Conservation (phyloP, 2,888 invertebrate species). For the Tetragonisca angustula region DNA sequence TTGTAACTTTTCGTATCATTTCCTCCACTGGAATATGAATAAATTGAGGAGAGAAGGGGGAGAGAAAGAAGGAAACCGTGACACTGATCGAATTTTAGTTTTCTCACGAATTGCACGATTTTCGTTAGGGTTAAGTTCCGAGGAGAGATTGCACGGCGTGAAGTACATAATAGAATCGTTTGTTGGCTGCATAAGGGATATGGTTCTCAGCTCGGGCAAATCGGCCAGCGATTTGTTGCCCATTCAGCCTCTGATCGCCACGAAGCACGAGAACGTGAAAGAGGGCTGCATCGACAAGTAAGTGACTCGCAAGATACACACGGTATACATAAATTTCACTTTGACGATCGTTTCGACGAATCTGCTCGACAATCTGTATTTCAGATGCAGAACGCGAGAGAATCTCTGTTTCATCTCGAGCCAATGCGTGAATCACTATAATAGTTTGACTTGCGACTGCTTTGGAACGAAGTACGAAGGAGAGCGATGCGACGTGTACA, state of each 20-base stretch:
- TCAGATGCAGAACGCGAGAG: slow-evolving; percentile 89
- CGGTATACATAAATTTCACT: no score
- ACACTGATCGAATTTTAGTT: background rate
- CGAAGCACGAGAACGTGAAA: slow-evolving; percentile 94
- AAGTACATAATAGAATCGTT: slow-evolving; percentile 97
- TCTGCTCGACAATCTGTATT: background rate
- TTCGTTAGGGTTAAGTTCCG: slow-evolving; percentile 88
- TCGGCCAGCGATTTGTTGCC: slow-evolving; percentile 93
- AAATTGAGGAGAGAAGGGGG: background rate
- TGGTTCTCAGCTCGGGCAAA: slow-evolving; percentile 93
- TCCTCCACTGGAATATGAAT: no score
- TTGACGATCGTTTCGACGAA: background rate
- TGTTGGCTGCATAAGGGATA: slow-evolving; percentile 95
- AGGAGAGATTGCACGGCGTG: slow-evolving; percentile 94
- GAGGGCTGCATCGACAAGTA: slow-evolving; percentile 94
- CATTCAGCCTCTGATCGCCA: slow-evolving; percentile 93
- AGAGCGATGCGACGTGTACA: slow-evolving; percentile 95
- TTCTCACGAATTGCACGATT: background rate
- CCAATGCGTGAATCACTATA: slow-evolving; percentile 96
- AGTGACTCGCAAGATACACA: slow-evolving; percentile 46
- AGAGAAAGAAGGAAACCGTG: background rate
- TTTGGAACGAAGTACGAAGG: slow-evolving; percentile 97
- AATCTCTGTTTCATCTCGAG: slow-evolving; percentile 95
- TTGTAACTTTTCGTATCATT: no score
- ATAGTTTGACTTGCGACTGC: slow-evolving; percentile 95